Evolutionary conservation across 2,888 invertebrate genomes (phyloP).

Genomic region (Stratiomys singularior): DNA sequence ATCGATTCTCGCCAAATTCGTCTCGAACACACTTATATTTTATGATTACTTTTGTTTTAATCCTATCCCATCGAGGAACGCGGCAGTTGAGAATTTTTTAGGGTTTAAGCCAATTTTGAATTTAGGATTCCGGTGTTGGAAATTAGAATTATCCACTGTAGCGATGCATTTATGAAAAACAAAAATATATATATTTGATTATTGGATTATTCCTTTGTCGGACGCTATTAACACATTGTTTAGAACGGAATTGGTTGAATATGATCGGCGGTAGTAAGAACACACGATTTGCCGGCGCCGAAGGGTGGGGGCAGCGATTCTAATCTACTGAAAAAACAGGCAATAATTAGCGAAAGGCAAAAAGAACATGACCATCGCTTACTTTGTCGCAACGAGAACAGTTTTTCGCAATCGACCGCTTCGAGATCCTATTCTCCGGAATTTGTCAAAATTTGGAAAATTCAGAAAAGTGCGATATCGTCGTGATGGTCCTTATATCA

Average conservation of each 20-base stretch:
- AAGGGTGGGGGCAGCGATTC: not conserved
- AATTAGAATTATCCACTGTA: slow-evolving; percentile 4
- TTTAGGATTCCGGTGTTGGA: not conserved
- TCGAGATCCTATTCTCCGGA: not conserved
- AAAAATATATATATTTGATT: not conserved
- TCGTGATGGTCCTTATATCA: slow-evolving; percentile 30
- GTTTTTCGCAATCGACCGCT: not conserved
- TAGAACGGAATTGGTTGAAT: not conserved
- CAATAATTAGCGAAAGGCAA: not conserved
- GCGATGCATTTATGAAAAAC: not conserved
- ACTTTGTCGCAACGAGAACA: not conserved
- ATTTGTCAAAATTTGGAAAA: slow-evolving; percentile 11
- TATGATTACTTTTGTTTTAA: not conserved
- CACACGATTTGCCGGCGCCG: slow-evolving; percentile 1
- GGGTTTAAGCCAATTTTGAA: slow-evolving; percentile 9
- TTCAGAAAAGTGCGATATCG: slow-evolving; percentile 15
- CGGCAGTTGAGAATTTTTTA: not conserved
- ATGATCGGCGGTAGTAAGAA: not conserved
- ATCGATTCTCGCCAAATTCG: not conserved
- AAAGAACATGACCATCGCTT: not conserved
- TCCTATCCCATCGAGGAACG: slow-evolving; percentile 25
- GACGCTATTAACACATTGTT: slow-evolving; percentile 10
- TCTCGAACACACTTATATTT: no score
- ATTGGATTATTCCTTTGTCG: not conserved
- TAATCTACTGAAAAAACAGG: slow-evolving; percentile 23